Percentiles rank a stretch among this genome's conserved stretches.
phyloP scores from a whole-genome alignment of 2,888 invertebrate species.

The Coleophora flavipennella region DNA sequence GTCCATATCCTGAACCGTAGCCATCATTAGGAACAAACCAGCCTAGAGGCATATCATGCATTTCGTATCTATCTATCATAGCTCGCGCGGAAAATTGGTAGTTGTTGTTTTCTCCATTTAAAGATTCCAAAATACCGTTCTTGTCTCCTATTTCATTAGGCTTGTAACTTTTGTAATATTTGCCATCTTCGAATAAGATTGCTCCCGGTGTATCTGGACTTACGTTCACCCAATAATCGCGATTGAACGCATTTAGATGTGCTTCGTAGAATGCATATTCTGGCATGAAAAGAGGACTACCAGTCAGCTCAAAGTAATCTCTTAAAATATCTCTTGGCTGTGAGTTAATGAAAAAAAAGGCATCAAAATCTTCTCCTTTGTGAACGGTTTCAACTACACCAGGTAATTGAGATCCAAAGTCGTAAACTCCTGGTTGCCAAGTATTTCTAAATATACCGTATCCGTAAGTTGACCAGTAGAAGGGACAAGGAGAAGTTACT shows the following conservation, averaged over 20 bases:
- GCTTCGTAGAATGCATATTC: conserved; percentile 59
- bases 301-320: conserved; percentile 60
- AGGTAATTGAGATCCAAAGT: conserved; percentile 37
- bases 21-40: conserved; percentile 65
- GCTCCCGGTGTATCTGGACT: conserved; percentile 29
- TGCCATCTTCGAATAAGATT: conserved; percentile 53
- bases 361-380: conserved; percentile 40
- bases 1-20: conserved; percentile 60
- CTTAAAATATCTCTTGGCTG: conserved; percentile 40
- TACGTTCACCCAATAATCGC: conserved; percentile 61
- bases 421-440: conserved; percentile 52
- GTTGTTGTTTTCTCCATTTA: conserved; percentile 59
- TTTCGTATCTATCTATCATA: conserved; percentile 57
- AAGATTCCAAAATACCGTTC: conserved; percentile 50
- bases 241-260: conserved; percentile 58
- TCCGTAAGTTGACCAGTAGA: conserved; percentile 57
- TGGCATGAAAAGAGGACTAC: conserved; percentile 51
- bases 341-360: conserved; percentile 49
- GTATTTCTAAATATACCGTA: conserved; percentile 58
- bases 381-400: conserved; percentile 33
- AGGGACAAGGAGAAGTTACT: conserved; percentile 57
- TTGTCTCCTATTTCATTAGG: conserved; percentile 43
- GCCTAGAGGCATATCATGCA: conserved; percentile 53
- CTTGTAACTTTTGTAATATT: conserved; percentile 51
- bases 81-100: conserved; percentile 64